Conservation (phyloP, 2,888 invertebrate genomes). For the Cinara cedri region DNA sequence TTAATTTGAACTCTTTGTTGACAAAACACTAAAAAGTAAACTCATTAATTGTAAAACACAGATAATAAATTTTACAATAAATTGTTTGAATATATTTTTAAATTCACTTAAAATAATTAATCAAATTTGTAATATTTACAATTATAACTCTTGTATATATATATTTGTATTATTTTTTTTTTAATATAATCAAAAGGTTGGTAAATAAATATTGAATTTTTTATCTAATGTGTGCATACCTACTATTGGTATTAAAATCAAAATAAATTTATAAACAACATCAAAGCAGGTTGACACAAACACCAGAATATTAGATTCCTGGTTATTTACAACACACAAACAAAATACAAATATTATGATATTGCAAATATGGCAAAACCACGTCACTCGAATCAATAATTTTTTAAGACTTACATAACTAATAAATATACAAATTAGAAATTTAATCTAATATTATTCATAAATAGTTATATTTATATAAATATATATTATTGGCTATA, state of each 20-base stretch:
- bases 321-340: constrained; percentile 43
- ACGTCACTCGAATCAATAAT: constrained; percentile 29
- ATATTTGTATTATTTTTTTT: no score
- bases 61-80: constrained; percentile 27
- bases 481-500: constrained; percentile 52
- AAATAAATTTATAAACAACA: constrained; percentile 46
- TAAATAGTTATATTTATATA: constrained; percentile 35
- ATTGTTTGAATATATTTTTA: constrained; percentile 50
- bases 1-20: constrained; percentile 65
- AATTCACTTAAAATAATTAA: constrained; percentile 45
- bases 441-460: constrained; percentile 38
- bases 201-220: constrained; percentile 38
- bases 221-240: constrained; percentile 39
- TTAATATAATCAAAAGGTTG: constrained; percentile 25
- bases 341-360: constrained; percentile 39
- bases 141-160: constrained; percentile 30
- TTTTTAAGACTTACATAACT: constrained; percentile 42
- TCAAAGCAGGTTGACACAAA: constrained; percentile 44
- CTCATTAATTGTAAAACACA: constrained; percentile 16
- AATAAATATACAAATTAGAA: constrained; percentile 40
- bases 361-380: constrained; percentile 51
- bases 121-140: constrained; percentile 51
- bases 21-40: constrained; percentile 39
- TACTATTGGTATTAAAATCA: constrained; percentile 41
- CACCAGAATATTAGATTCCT: constrained; percentile 21